phyloP scores from a whole-genome alignment of 2,113 vertebrate genomes.

The Bagarius yarrelli region DNA sequence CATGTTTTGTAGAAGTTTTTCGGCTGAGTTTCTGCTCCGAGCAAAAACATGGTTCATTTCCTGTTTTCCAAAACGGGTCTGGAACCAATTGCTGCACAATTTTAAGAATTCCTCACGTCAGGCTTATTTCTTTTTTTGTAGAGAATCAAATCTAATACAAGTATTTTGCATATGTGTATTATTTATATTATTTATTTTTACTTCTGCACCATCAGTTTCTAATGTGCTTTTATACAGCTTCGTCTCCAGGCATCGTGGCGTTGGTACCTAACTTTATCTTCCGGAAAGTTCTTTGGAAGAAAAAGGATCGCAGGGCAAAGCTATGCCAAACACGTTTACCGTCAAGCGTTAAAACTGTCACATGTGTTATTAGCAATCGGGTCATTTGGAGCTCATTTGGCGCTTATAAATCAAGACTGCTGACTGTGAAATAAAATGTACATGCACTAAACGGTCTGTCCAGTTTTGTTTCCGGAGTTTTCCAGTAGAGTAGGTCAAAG shows the following conservation, averaged over 20 bases:
- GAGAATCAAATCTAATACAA: neutral
- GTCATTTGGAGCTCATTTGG: neutral
- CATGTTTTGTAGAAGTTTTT: neutral
- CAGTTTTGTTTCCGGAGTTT: neutral
- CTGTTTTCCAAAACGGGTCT: neutral
- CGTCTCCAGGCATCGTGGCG: too few relatives aligned
- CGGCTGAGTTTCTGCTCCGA: neutral
- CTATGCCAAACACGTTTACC: conserved; percentile 5
- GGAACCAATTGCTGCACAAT: neutral
- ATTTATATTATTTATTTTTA: too few relatives aligned
- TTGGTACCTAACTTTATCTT: too few relatives aligned
- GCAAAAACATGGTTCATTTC: neutral
- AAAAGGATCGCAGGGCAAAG: too few relatives aligned
- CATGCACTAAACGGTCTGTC: neutral
- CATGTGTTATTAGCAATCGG: neutral
- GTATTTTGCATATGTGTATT: neutral
- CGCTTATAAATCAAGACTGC: neutral
- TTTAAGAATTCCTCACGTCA: neutral
- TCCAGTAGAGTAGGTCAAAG: conserved; percentile 7
- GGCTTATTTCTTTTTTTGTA: neutral
- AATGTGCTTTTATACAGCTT: too few relatives aligned
- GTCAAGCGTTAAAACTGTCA: neutral
- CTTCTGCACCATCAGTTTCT: too few relatives aligned
- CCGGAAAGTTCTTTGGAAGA: too few relatives aligned
- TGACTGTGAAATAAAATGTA: neutral